phyloP scores from a whole-genome alignment of 2,888 invertebrate species.

The Autographa pulchrina region DNA sequence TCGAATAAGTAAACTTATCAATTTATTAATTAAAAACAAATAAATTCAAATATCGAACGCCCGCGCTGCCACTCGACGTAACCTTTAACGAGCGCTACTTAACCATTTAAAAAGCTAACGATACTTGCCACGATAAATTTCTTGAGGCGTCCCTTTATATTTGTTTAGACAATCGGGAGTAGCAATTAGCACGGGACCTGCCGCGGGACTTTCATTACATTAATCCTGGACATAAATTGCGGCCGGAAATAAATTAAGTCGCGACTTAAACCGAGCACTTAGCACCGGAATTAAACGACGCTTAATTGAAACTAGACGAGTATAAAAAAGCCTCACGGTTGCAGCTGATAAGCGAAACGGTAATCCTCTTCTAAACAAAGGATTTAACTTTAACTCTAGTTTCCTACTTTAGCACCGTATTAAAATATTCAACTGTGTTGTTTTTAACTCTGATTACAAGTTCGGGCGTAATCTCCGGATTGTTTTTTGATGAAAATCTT shows the following conservation, averaged over 20 bases:
- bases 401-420: slow-evolving; percentile 56
- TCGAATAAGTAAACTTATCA: background rate
- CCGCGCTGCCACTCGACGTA: slow-evolving; percentile 15
- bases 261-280: slow-evolving; percentile 84
- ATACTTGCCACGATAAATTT: slow-evolving; percentile 58
- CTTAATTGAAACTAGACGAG: slow-evolving; percentile 87
- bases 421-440: slow-evolving; percentile 74
- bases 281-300: slow-evolving; percentile 83
- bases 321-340: slow-evolving; percentile 74
- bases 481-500: slow-evolving; percentile 73
- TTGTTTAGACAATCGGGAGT: slow-evolving; percentile 83
- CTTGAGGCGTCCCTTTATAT: slow-evolving; percentile 67
- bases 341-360: slow-evolving; percentile 75
- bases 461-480: slow-evolving; percentile 79
- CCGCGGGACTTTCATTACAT: slow-evolving; percentile 80
- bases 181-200: slow-evolving; percentile 80
- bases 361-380: slow-evolving; percentile 83
- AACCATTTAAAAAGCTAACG: slow-evolving; percentile 46
- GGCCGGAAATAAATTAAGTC: slow-evolving; percentile 84
- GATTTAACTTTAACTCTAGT: slow-evolving; percentile 78
- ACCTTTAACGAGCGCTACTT: slow-evolving; percentile 47
- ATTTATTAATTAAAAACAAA: slow-evolving; percentile 11
- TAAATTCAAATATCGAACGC: background rate
- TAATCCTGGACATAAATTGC: slow-evolving; percentile 85
- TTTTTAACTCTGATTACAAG: slow-evolving; percentile 80